phyloP scores from a whole-genome alignment of 2,113 vertebrate species.

The Spilogale gracilis region DNA sequence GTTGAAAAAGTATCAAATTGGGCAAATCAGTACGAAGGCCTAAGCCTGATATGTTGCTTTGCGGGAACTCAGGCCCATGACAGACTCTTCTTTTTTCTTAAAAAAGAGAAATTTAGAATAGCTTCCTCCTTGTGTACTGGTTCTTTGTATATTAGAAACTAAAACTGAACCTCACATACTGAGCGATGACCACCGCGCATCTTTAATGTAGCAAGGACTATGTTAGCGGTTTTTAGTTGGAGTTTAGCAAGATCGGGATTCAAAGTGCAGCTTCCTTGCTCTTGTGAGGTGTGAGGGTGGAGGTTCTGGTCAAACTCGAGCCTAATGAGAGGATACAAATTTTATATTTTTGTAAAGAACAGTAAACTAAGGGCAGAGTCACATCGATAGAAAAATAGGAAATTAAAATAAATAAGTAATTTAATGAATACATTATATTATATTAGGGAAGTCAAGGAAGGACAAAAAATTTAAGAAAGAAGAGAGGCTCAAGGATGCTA shows the following conservation, averaged over 20 bases:
- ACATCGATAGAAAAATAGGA: background rate
- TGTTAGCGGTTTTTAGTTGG: background rate
- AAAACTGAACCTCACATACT: background rate
- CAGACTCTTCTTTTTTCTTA: background rate
- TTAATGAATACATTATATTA: background rate
- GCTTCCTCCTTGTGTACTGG: background rate
- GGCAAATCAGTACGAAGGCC: background rate
- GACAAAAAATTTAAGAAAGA: background rate
- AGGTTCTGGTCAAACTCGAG: background rate
- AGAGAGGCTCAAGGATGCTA: background rate
- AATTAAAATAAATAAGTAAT: conserved; percentile 15
- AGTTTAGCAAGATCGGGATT: background rate
- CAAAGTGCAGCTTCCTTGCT: background rate
- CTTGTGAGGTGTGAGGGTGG: background rate
- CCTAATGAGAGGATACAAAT: background rate
- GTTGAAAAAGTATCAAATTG: conserved; percentile 16
- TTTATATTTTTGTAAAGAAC: conserved; percentile 43
- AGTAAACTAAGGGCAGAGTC: background rate
- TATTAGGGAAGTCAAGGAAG: background rate
- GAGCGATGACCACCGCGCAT: background rate
- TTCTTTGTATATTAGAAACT: background rate
- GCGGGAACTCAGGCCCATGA: background rate
- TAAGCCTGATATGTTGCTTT: background rate
- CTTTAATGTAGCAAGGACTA: background rate
- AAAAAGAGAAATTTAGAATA: background rate